phyloP scores from a whole-genome alignment of 2,113 vertebrate species.

The Melanerpes formicivorus region DNA sequence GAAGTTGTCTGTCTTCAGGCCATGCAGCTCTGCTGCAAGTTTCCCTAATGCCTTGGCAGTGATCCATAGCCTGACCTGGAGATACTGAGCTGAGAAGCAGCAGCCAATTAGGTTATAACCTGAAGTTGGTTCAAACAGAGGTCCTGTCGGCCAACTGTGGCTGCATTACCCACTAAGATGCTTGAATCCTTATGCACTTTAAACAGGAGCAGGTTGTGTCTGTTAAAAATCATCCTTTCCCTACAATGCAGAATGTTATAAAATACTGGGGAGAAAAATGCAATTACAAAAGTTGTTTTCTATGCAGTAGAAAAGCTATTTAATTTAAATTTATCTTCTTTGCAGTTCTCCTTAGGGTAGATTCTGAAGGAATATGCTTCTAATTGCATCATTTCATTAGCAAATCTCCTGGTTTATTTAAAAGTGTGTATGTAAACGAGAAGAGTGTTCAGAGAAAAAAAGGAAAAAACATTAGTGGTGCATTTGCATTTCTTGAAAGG shows the following conservation, averaged over 20 bases:
- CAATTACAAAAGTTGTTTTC: neutral
- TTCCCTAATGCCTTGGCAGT: constrained; percentile 34
- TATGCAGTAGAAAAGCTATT: neutral
- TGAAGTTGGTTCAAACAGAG: constrained; percentile 16
- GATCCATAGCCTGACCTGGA: constrained; percentile 11
- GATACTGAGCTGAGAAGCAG: neutral
- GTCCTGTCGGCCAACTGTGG: neutral
- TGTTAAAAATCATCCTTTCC: neutral
- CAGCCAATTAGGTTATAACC: constrained; percentile 67
- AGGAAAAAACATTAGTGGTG: neutral
- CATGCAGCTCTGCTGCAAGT: neutral
- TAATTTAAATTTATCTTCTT: neutral
- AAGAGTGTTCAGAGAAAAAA: neutral
- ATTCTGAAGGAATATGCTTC: neutral
- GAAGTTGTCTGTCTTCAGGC: constrained; percentile 29
- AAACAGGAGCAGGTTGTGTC: neutral
- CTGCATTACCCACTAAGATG: neutral
- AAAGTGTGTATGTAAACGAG: neutral
- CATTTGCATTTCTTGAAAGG: constrained; percentile 14
- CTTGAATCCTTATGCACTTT: neutral
- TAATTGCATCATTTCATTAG: neutral
- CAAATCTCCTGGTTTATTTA: constrained; percentile 1
- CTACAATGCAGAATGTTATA: neutral
- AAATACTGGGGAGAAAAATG: neutral
- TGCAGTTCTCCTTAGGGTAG: neutral